Percentiles rank a stretch among this genome's conserved stretches.
Evolutionary conservation across 2,888 invertebrate species (phyloP).

Genomic region (Seira sanloemensis): DNA sequence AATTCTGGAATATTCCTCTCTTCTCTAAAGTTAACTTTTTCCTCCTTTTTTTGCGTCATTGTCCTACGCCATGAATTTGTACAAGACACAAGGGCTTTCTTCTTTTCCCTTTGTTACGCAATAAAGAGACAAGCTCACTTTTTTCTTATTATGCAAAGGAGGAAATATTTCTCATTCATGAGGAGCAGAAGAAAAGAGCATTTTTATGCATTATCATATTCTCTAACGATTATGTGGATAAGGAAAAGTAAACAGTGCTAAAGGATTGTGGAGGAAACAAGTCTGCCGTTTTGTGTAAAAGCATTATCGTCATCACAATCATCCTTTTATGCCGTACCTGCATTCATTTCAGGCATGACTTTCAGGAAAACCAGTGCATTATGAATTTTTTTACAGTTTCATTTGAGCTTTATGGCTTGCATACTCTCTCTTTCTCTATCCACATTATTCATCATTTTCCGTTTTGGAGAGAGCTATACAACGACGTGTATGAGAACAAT

Average conservation of each 20-base stretch:
- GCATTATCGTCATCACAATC: background rate
- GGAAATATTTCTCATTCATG: constrained; percentile 31
- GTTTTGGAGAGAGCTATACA: no score
- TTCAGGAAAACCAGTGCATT: no score
- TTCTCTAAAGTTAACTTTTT: background rate
- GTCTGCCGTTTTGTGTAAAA: background rate
- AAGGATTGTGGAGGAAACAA: background rate
- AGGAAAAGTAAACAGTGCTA: background rate
- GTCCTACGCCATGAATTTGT: background rate
- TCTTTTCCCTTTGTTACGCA: background rate
- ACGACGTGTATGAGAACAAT: background rate
- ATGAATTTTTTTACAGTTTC: no score
- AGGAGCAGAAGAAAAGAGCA: constrained; percentile 20
- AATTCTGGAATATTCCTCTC: no score
- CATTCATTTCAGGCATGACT: no score
- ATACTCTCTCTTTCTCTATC: no score
- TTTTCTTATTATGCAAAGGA: background rate
- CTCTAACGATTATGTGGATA: constrained; percentile 54
- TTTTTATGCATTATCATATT: constrained; percentile 53
- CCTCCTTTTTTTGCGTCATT: background rate
- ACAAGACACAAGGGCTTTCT: background rate
- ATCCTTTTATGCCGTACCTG: background rate
- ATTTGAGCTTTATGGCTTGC: no score
- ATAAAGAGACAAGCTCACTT: background rate
- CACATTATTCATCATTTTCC: no score